Percentiles rank a stretch among this genome's conserved stretches.
Conservation (phyloP, 2,113 vertebrate genomes). For the Tapirus terrestris region DNA sequence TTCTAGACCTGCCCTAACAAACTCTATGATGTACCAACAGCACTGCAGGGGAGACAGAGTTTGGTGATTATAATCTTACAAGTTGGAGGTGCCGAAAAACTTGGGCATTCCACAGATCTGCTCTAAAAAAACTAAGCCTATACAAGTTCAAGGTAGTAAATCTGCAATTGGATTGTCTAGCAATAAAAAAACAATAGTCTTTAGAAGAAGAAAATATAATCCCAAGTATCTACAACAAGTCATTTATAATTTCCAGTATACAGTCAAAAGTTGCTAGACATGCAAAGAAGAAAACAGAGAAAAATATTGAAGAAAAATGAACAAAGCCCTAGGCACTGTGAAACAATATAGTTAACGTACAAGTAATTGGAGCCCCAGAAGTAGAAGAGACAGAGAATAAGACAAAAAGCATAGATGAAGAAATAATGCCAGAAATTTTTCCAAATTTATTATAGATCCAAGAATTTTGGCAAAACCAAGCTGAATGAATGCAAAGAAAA, state of each 20-base stretch:
- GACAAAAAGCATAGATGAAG: not conserved
- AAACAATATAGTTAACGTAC: not conserved
- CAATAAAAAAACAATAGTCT: not conserved
- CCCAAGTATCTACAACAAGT: not conserved
- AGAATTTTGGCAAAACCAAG: not conserved
- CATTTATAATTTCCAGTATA: not conserved
- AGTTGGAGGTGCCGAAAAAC: not conserved
- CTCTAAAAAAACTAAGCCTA: not conserved
- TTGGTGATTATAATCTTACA: not conserved
- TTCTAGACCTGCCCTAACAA: not conserved
- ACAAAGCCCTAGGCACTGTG: not conserved
- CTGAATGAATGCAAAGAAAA: not conserved
- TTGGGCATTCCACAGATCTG: not conserved
- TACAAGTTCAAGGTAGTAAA: not conserved
- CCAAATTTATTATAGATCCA: not conserved
- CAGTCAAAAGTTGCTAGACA: not conserved
- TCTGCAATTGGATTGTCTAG: not conserved
- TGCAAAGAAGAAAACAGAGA: not conserved
- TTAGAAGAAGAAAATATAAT: not conserved
- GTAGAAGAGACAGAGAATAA: not conserved
- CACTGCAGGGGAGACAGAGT: not conserved
- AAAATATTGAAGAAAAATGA: not conserved
- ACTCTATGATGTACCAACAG: not conserved
- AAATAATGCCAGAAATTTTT: not conserved
- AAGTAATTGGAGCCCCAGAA: not conserved